Conservation (phyloP, 2,888 invertebrate genomes). For the Calameuta pallipes region DNA sequence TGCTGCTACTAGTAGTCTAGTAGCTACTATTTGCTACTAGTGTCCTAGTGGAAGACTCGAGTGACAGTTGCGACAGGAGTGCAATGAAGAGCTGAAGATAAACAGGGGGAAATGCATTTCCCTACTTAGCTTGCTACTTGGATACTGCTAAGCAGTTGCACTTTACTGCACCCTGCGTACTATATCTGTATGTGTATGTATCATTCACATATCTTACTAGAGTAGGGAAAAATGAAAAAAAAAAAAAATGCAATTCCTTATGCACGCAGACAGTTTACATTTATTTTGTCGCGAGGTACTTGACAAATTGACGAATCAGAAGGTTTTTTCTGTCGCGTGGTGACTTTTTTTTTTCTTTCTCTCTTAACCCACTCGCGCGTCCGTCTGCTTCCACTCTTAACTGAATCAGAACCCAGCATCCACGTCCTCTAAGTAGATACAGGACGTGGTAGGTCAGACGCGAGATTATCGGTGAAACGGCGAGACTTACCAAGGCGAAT, state of each 20-base stretch:
- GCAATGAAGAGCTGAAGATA: not conserved
- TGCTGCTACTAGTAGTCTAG: not conserved
- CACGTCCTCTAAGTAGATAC: not conserved
- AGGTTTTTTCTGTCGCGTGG: not conserved
- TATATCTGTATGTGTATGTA: not conserved
- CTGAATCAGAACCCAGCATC: not conserved
- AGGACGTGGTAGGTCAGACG: not conserved
- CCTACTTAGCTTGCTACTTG: not conserved
- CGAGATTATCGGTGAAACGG: not conserved
- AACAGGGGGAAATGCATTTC: conserved; percentile 1
- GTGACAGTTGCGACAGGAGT: not conserved
- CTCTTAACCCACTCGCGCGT: not conserved
- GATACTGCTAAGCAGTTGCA: not conserved
- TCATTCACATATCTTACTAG: not conserved
- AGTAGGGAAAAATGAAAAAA: not conserved
- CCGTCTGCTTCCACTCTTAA: not conserved
- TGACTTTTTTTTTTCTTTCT: not conserved
- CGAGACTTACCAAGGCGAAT: not conserved
- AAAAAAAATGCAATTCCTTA: not conserved
- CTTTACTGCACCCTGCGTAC: not conserved
- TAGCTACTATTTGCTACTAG: not conserved
- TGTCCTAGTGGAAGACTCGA: not conserved
- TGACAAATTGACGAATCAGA: not conserved
- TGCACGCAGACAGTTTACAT: not conserved
- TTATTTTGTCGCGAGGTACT: not conserved